Conservation (phyloP, 1,140 invertebrate species). For the Ostrea edulis region DNA sequence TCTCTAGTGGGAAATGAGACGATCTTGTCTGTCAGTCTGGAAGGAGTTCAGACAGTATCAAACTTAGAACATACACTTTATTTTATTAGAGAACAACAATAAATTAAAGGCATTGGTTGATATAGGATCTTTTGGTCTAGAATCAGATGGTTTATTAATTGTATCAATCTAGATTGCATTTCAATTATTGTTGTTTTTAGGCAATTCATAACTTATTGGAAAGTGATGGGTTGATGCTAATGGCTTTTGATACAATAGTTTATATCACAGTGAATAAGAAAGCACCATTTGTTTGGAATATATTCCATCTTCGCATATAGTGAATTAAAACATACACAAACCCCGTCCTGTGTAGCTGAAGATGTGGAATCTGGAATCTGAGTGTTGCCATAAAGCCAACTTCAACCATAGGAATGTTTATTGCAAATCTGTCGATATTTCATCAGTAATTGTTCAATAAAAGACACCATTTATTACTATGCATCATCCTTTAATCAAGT, state of each 20-base stretch:
- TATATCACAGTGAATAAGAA: neutral
- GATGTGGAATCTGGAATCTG: neutral
- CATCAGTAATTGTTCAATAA: conserved; percentile 38
- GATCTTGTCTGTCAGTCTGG: too few species aligned
- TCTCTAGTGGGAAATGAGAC: too few species aligned
- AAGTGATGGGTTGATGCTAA: neutral
- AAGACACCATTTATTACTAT: conserved; percentile 37
- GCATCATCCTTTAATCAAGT: conserved; percentile 32
- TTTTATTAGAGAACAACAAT: too few species aligned
- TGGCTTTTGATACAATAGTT: neutral
- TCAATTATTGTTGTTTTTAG: neutral
- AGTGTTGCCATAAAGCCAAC: neutral
- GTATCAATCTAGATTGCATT: neutral
- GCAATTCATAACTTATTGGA: neutral
- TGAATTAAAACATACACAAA: neutral
- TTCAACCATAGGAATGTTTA: neutral
- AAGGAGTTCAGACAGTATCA: too few species aligned
- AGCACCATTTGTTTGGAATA: neutral
- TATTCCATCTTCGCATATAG: neutral
- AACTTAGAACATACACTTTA: too few species aligned
- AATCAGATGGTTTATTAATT: neutral
- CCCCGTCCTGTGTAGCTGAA: neutral
- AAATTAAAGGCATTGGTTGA: too few species aligned
- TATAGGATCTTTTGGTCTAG: too few species aligned
- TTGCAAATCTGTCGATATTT: conserved; percentile 39